Evolutionary conservation across 2,888 invertebrate species (phyloP), one percentile per base, ranked within the genome.

Genomic region (Drosophila picticornis): DNA sequence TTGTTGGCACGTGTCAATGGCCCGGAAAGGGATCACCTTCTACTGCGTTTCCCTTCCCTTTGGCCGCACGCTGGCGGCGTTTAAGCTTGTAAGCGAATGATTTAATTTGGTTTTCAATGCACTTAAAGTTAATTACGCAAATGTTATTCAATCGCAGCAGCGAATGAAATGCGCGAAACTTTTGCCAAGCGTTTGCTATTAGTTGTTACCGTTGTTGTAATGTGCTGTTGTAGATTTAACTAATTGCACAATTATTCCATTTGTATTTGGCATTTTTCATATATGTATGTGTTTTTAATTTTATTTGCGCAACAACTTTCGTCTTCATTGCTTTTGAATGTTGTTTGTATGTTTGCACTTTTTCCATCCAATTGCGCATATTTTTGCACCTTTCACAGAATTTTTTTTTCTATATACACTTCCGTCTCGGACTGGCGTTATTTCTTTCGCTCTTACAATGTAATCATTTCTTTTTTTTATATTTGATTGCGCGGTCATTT

Each of bases 321-420:
- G 80, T 88, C 90, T 87, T 90, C 90, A 81, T 88, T 81, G 74
- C 73, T 61, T 60, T 63, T 55, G 56, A 34, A 38, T 38, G n/a
- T 57, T 10, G 40, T 43, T 65, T 79, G 65, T 52, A n/a, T 81
- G 63, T 81, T 81, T 83, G 77, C 70, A 74, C 73, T 74, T 81
- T 81, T 76, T 68, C 76, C 62, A 22, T 56, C 48, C 62, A 79
- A 62, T 67, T 73, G 62, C 73, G 67, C 59, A 67, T 80, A 68
- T 73, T 85, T 85, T 88, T 77, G 81, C 90, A 88, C 86, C 90
- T 87, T 90, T 87, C 86, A 89, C 88, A 85, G 86, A 90, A 87
- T 90, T 68, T 79, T 78, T 78, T 69, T 68, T 53, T 22, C 22
- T 40, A 13, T 34, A 34, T 34, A 27, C 52, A 84, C 86, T 90